Base-by-base conservation (phyloP, 2,797 vertebrate genomes). In the Arrhamphus sclerolepis region DNA sequence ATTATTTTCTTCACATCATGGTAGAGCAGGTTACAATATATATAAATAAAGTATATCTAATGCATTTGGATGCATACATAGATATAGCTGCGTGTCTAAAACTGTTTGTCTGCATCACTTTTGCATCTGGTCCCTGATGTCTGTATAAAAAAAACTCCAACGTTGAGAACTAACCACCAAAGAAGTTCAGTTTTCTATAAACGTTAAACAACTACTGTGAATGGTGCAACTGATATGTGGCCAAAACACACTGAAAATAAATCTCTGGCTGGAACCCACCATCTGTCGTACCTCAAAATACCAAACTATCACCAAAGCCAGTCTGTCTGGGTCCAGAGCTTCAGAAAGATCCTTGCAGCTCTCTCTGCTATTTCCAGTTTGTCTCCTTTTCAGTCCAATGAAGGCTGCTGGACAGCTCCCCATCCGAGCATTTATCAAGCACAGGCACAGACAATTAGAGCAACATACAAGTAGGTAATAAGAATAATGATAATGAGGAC, bases 241-340 rank as follows among this genome's bases (percentile, higher is more conserved):
- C 56, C 53, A 66, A 73, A 77, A 69, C 46, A 7, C 26, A 34
- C 26, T 59, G 38, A 70, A 70, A 73, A 73, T 71, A 71, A 44
- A 59, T 62, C 50, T 53, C 61, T 52, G 54, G 22, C 26, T 78
- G 43, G 67, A 71, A 62, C 70, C 26, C 22, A 46, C 86, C 82
- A 70, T 84, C 84, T 85, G 78, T 38, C 70, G 19, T 66, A 70
- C 70, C 74, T 78, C 74, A 75, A 78, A 83, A 72, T 72, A 70
- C 56, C 66, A 75, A 63, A 73, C 59, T 66, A 46, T 63, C 62
- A 62, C 60, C 63, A 56, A 72, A 80, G 48, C 56, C 72, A 64
- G 47, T 66, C 70, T 80, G 81, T 51, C 49, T 20, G 50, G 21
- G 43, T 48, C 72, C 60, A 3, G 28, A 61, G 52, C 64, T 38